Evolutionary conservation across 2,888 invertebrate genomes (phyloP).

Genomic region (Caenorhabditis sulstoni): DNA sequence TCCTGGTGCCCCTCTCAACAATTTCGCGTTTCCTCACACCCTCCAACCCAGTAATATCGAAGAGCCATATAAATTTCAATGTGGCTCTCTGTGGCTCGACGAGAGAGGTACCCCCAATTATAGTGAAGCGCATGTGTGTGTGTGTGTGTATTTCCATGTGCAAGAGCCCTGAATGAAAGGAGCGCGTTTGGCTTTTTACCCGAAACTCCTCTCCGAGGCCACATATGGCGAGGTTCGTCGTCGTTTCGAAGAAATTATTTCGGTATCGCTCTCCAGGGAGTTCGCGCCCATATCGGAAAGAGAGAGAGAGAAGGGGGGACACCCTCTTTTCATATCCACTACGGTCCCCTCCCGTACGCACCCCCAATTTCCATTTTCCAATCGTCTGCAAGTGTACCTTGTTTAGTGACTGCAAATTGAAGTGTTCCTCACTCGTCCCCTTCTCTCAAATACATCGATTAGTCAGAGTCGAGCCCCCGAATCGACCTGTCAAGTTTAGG

Average conservation of each 20-base stretch:
- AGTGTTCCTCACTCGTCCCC: no score
- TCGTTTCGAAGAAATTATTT: conserved; percentile 45
- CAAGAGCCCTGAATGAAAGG: no score
- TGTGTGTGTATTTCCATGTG: neutral
- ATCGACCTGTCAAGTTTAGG: no score
- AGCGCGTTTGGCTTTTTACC: conserved; percentile 5
- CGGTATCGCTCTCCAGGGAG: conserved; percentile 54
- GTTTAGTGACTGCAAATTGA: no score
- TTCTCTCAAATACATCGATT: no score
- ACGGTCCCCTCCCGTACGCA: no score
- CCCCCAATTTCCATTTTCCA: neutral
- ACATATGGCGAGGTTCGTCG: conserved; percentile 53
- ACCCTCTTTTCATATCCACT: no score
- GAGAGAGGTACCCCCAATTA: conserved; percentile 56
- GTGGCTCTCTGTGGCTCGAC: conserved; percentile 10
- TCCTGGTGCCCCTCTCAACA: neutral
- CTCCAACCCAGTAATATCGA: neutral
- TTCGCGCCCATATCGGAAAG: no score
- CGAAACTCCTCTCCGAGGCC: conserved; percentile 8
- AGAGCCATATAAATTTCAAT: conserved; percentile 53
- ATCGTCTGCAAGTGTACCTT: no score
- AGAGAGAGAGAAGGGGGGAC: no score
- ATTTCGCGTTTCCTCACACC: no score
- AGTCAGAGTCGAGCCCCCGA: no score
- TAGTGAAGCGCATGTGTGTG: conserved; percentile 56